Evolutionary conservation across 2,888 invertebrate species (phyloP).

Genomic region (Dromius quadrimaculatus): DNA sequence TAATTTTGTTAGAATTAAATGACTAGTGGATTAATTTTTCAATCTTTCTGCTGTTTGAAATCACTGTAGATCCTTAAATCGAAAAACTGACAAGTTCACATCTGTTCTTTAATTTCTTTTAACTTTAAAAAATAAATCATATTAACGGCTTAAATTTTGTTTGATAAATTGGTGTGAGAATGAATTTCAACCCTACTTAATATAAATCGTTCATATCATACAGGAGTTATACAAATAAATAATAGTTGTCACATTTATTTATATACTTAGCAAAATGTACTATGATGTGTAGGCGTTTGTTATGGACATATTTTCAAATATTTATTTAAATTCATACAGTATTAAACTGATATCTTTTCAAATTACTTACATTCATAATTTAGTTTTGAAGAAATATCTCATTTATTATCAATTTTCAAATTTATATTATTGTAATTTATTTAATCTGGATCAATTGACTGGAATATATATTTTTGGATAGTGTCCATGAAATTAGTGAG

Average conservation of each 20-base stretch:
- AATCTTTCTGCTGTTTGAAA: neutral
- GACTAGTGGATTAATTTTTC: neutral
- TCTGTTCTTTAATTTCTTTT: conserved; percentile 26
- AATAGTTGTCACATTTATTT: conserved; percentile 32
- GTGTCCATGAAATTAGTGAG: conserved; percentile 29
- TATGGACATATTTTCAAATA: conserved; percentile 33
- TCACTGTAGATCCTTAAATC: conserved; percentile 9
- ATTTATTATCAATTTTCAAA: neutral
- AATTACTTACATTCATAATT: neutral
- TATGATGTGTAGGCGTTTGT: conserved; percentile 17
- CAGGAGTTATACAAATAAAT: conserved; percentile 3
- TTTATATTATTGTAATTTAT: conserved; percentile 4
- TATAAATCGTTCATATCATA: conserved; percentile 2
- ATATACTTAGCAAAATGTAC: conserved; percentile 16
- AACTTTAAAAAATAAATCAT: conserved; percentile 14
- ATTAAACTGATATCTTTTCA: neutral
- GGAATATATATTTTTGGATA: neutral
- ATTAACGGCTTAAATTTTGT: conserved; percentile 19
- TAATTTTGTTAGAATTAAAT: conserved; percentile 14
- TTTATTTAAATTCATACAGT: neutral
- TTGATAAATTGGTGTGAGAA: conserved; percentile 7
- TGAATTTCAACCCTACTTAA: conserved; percentile 26
- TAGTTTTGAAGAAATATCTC: neutral
- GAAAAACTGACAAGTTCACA: conserved; percentile 25
- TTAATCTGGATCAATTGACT: neutral